These are phyloP conservation scores for Lapara coniferarum DNA, from an alignment of 2,888 invertebrate species.

Conservation along the genomic window DNA sequence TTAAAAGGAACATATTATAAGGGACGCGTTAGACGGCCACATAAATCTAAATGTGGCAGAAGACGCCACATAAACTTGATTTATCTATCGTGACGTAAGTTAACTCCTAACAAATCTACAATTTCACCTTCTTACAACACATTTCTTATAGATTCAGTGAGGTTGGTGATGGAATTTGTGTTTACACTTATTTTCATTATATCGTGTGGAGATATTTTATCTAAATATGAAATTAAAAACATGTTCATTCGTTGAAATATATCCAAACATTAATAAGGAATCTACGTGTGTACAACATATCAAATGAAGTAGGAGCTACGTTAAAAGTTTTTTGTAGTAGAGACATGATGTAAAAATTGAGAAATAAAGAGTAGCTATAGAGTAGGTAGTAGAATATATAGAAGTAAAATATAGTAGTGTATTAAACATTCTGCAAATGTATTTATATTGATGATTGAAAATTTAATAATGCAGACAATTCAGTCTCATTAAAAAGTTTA, in stretches of 20 bases:
- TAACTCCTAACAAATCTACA: conserved; percentile 70
- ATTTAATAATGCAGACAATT: too few species aligned
- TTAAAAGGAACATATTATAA: conserved; percentile 64
- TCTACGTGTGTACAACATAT: too few species aligned
- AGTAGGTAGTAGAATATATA: too few species aligned
- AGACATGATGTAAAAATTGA: background rate
- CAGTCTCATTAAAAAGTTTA: too few species aligned
- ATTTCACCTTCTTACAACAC: conserved; percentile 49
- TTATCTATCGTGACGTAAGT: conserved; percentile 74
- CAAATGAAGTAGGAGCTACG: too few species aligned
- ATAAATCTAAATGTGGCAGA: conserved; percentile 76
- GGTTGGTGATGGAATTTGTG: conserved; percentile 9
- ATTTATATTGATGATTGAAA: background rate
- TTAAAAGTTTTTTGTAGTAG: background rate
- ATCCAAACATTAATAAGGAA: too few species aligned
- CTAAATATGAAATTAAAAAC: background rate
- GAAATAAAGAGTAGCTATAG: background rate
- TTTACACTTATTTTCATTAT: background rate
- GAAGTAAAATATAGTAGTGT: too few species aligned
- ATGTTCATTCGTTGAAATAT: background rate
- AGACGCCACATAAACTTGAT: conserved; percentile 80
- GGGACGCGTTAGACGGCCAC: conserved; percentile 61
- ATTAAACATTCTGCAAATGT: too few species aligned
- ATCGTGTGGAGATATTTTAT: background rate
- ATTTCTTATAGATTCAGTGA: conserved; percentile 35